phyloP scores from a whole-genome alignment of 2,113 vertebrate genomes.

The Recurvirostra avosetta region DNA sequence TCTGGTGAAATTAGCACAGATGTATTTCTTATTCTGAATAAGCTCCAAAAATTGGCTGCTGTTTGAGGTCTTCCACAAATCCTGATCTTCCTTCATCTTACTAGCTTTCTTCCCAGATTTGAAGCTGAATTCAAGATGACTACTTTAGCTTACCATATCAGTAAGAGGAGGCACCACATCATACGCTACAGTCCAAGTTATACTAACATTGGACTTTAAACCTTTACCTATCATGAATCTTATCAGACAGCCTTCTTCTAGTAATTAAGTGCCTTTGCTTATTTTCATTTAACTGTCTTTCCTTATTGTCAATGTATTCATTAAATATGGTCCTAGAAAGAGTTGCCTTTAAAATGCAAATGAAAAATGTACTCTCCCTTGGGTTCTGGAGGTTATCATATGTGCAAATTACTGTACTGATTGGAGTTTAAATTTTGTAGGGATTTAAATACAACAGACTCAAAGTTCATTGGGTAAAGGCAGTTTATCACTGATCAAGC shows the following conservation, averaged over 20 bases:
- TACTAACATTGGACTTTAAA: neutral
- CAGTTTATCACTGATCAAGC: neutral
- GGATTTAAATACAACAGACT: neutral
- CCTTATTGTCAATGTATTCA: neutral
- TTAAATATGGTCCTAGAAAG: neutral
- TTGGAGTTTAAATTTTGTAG: neutral
- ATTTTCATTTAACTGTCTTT: neutral
- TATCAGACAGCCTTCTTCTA: neutral
- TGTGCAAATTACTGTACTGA: neutral
- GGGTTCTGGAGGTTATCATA: neutral
- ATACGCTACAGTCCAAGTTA: neutral
- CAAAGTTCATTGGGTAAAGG: neutral
- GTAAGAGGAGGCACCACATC: neutral
- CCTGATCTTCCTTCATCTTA: neutral
- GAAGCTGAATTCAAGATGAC: neutral
- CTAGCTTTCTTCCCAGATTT: neutral
- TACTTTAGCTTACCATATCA: neutral
- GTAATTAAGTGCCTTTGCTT: neutral
- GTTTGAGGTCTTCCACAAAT: neutral
- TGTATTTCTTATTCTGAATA: neutral
- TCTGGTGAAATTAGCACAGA: neutral
- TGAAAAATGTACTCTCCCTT: neutral
- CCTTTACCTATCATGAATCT: neutral
- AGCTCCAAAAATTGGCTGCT: neutral
- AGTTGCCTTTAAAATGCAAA: neutral